Percentiles rank a stretch among this genome's conserved stretches.
phyloP scores from a whole-genome alignment of 2,888 invertebrate species.

The Polyommatus iphigenia region DNA sequence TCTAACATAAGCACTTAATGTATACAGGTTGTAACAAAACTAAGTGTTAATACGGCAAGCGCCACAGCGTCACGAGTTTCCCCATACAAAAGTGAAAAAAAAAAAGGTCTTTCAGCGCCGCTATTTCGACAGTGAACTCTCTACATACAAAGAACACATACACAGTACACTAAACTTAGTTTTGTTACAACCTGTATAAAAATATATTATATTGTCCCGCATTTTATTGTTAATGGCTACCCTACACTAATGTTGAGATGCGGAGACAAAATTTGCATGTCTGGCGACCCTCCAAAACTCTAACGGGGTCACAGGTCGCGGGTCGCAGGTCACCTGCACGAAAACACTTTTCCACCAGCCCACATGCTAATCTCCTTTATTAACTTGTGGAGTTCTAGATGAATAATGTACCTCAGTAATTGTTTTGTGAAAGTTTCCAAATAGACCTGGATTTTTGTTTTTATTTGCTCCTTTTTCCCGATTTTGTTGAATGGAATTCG shows the following conservation, averaged over 20 bases:
- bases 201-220: not conserved
- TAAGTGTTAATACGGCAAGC: too few species aligned
- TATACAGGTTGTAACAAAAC: too few species aligned
- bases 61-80: too few species aligned
- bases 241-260: slow-evolving; percentile 52
- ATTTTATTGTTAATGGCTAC: not conserved
- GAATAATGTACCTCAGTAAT: slow-evolving; percentile 32
- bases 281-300: slow-evolving; percentile 67
- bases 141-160: too few species aligned
- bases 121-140: too few species aligned
- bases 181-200: too few species aligned
- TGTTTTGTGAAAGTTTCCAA: not conserved
- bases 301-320: slow-evolving; percentile 61
- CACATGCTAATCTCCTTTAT: slow-evolving; percentile 35
- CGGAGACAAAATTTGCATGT: slow-evolving; percentile 61
- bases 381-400: slow-evolving; percentile 32
- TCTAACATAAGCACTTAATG: too few species aligned
- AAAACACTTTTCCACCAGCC: slow-evolving; percentile 52
- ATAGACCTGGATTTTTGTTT: not conserved
- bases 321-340: slow-evolving; percentile 67
- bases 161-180: too few species aligned
- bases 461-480: not conserved
- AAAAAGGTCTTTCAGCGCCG: too few species aligned
- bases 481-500: not conserved
- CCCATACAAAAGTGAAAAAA: too few species aligned